Evolutionary conservation across 2,888 invertebrate genomes (phyloP).

Genomic region (Ischnus inquisitorius): DNA sequence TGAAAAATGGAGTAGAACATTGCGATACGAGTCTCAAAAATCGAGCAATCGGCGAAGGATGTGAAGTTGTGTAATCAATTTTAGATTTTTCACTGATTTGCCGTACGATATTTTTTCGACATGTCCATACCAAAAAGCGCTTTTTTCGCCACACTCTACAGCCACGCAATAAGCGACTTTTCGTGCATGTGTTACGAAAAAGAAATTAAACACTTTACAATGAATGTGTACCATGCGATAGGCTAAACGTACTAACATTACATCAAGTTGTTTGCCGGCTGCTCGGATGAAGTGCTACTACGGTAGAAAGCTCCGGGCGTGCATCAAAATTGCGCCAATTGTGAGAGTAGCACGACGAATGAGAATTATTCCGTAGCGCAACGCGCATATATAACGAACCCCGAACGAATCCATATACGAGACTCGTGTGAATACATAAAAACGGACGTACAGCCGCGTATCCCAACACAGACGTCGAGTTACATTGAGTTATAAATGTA

Average conservation of each 20-base stretch:
- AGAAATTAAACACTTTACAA: conserved; percentile 17
- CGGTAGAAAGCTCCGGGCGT: conserved; percentile 7
- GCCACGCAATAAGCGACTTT: too few species aligned
- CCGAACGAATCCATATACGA: background rate
- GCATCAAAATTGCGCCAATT: conserved; percentile 43
- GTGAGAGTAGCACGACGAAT: conserved; percentile 30
- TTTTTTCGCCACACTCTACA: too few species aligned
- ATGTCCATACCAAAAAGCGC: too few species aligned
- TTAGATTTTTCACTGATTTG: too few species aligned
- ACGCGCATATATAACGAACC: conserved; percentile 15
- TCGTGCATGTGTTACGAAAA: too few species aligned
- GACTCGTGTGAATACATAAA: background rate
- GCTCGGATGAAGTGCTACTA: conserved; percentile 17
- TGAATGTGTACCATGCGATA: conserved; percentile 17
- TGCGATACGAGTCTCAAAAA: too few species aligned
- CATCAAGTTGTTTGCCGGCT: conserved; percentile 28
- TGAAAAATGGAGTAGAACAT: too few species aligned
- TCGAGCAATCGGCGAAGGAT: too few species aligned
- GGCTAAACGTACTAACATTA: conserved; percentile 18
- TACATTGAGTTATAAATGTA: conserved; percentile 31
- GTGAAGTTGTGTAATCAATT: too few species aligned
- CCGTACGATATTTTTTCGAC: too few species aligned
- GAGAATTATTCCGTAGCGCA: conserved; percentile 37
- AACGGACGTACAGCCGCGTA: background rate
- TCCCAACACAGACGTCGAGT: conserved; percentile 15